Base-by-base conservation (phyloP, 2,888 invertebrate genomes). In the Tinea semifulvella region DNA sequence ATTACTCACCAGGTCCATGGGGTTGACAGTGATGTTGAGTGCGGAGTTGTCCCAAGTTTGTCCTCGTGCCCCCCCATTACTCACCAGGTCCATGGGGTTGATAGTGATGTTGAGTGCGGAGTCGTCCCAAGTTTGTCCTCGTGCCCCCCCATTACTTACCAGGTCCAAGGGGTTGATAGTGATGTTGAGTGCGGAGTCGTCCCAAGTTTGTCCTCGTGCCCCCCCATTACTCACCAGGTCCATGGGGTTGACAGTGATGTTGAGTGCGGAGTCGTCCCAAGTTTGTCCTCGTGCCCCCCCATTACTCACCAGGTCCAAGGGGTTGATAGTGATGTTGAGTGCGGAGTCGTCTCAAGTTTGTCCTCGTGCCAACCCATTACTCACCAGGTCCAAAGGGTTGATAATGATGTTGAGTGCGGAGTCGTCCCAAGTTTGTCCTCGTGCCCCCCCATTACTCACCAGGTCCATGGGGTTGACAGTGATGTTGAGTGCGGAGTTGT, bases 61-160 rank as follows among this genome's bases (percentile, higher is more conserved):
- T n/a, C n/a, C n/a, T n/a, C n/a, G n/a, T n/a, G n/a, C n/a, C n/a
- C n/a, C n/a, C n/a, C n/a, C 27, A 7, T 7, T n/a, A 13, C 47
- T 45, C 3, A 75, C 79, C 65, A 76, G 69, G 61, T 92, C 92
- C 92, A 95, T 94, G 2, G 98, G 98, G 74, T 99, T 99, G 57
- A 98, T 96, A 46, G 96, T 98, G 76, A 98, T 98, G 61, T 96
- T 99, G 55, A 99, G 88, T 26, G 97, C 97, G 8, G 96, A 94
- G 82, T 99, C 98, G 74, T 98, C 98, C 98, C 98, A 98, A 52
- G 96, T 95, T n/a, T n/a, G n/a, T n/a, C n/a, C n/a, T n/a, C n/a
- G n/a, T n/a, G n/a, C n/a, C n/a, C n/a, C n/a, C n/a, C n/a, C 27
- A 7, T 7, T n/a, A 13, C 47, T 45, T 3, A 75, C 79, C 65